Conservation (phyloP, 2,113 vertebrate genomes). For the Saguinus imperator region DNA sequence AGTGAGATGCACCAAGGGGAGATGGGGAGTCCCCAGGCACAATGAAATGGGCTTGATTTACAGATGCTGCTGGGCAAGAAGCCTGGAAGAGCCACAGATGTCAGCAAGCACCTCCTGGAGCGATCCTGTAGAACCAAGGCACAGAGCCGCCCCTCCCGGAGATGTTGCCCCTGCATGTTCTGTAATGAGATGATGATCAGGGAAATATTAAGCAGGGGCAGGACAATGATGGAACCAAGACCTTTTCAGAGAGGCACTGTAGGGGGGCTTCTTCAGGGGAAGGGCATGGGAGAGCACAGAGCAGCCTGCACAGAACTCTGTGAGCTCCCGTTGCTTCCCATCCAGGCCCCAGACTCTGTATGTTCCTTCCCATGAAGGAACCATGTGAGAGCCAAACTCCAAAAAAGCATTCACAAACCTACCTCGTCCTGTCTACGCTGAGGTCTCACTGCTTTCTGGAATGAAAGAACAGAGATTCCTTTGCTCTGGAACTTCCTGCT, state of each 20-base stretch:
- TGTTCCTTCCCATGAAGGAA: neutral
- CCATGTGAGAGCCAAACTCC: neutral
- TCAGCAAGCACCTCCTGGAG: neutral
- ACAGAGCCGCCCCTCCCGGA: neutral
- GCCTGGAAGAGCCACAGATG: no score
- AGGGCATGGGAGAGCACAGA: accelerated
- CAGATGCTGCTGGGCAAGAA: neutral
- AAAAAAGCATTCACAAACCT: neutral
- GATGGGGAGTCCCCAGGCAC: neutral
- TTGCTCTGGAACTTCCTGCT: neutral
- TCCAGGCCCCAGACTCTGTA: neutral
- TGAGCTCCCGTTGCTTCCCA: neutral
- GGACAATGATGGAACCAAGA: neutral
- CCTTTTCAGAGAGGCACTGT: neutral
- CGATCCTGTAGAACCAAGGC: neutral
- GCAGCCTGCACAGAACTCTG: neutral
- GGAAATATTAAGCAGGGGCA: neutral
- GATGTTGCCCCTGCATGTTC: neutral
- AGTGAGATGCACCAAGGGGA: neutral
- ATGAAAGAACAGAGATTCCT: neutral
- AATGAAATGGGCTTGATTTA: neutral
- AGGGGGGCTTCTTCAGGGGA: neutral
- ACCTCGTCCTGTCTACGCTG: neutral
- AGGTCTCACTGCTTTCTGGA: neutral
- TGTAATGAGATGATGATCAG: neutral